Conservation (phyloP, 1,140 invertebrate genomes). For the Triops cancriformis region DNA sequence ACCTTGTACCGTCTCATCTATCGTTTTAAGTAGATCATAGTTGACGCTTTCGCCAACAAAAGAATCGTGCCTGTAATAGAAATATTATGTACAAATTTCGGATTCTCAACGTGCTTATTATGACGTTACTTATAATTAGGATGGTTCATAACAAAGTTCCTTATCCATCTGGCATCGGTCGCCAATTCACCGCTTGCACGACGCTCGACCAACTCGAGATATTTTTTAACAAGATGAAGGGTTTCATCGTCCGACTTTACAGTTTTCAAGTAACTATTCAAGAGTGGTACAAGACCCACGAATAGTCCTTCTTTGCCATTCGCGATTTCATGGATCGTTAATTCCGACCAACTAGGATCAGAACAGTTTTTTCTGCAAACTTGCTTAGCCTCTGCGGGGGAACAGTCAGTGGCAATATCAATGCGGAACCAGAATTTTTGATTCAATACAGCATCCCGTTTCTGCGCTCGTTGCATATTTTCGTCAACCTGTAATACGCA, state of each 20-base stretch:
- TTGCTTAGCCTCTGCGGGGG: neutral
- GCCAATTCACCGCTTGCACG: constrained; percentile 75
- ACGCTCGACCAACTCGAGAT: constrained; percentile 85
- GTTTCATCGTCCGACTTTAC: constrained; percentile 94
- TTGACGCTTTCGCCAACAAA: constrained; percentile 78
- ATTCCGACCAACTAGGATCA: constrained; percentile 50
- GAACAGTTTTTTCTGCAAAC: constrained; percentile 30
- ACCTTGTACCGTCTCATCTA: constrained; percentile 63
- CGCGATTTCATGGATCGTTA: constrained; percentile 93
- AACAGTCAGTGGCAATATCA: constrained; percentile 47
- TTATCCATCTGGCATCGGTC: constrained; percentile 81
- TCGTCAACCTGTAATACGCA: constrained; percentile 68
- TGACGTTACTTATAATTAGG: constrained; percentile 61
- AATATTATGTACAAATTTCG: constrained; percentile 34
- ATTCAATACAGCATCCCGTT: constrained; percentile 68
- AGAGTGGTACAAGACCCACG: constrained; percentile 87
- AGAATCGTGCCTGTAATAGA: constrained; percentile 73
- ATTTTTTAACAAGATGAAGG: constrained; percentile 81
- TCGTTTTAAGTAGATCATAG: constrained; percentile 80
- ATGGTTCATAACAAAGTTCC: constrained; percentile 77
- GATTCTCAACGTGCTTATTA: too few species aligned
- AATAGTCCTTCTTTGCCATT: constrained; percentile 90
- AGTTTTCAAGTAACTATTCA: constrained; percentile 81
- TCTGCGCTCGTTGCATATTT: constrained; percentile 93
- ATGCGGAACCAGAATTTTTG: constrained; percentile 88